phyloP scores from a whole-genome alignment of 2,113 vertebrate genomes.

The Cryptotis parvus region DNA sequence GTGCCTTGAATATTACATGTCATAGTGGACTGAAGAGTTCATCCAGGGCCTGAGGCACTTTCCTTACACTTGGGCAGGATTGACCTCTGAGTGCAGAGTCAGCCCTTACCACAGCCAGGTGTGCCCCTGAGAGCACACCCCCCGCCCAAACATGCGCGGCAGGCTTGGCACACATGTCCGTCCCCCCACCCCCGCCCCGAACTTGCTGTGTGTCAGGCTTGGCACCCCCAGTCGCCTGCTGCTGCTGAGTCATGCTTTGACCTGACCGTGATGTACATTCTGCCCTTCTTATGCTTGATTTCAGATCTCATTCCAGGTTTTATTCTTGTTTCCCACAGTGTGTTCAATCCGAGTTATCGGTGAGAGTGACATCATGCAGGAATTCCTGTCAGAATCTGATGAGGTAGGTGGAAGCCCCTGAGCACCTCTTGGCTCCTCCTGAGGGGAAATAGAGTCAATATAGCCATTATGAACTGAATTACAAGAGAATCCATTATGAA shows the following conservation, averaged over 20 bases:
- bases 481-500: background rate
- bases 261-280: background rate
- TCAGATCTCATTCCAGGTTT: conserved; percentile 28
- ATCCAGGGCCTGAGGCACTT: no score
- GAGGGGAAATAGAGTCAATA: background rate
- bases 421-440: background rate
- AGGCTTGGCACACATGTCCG: background rate
- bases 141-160: no score
- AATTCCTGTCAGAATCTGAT: conserved; percentile 98
- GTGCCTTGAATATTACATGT: no score
- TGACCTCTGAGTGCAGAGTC: no score
- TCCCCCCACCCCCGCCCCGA: no score
- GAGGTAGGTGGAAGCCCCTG: conserved; percentile 88
- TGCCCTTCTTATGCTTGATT: conserved; percentile 30
- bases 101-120: no score
- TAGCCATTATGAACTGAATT: background rate
- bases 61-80: no score
- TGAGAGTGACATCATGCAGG: conserved; percentile 99
- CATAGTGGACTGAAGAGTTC: no score
- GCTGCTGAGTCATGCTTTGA: background rate
- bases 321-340: conserved; percentile 85
- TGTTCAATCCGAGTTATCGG: conserved; percentile 97
- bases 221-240: background rate
- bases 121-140: no score
- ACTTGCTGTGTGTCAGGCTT: background rate